Percentiles rank a stretch among this genome's conserved stretches.
These are phyloP conservation scores for Acromyrmex heyeri DNA, from an alignment of 1,140 invertebrate species.

Conservation along the genomic window DNA sequence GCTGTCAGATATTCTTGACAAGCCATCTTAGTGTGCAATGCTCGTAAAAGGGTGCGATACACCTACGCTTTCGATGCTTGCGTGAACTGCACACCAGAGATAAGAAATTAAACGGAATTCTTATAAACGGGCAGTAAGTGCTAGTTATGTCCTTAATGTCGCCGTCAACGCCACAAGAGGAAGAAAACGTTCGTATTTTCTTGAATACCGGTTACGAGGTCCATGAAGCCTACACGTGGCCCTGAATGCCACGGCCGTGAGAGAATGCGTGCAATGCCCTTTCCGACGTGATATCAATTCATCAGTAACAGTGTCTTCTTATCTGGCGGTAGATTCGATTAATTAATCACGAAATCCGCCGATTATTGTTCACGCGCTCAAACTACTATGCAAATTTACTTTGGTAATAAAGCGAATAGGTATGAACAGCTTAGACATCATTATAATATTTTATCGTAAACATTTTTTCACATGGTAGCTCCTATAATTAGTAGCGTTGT, in stretches of 20 bases:
- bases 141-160: neutral
- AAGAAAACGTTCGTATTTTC: neutral
- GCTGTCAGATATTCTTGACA: slow-evolving; percentile 47
- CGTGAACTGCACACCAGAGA: neutral
- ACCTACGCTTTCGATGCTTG: slow-evolving; percentile 12
- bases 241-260: slow-evolving; percentile 12
- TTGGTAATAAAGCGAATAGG: neutral
- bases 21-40: slow-evolving; percentile 24
- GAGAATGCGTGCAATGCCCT: slow-evolving; percentile 45
- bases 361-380: neutral
- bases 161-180: neutral
- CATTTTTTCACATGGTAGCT: neutral
- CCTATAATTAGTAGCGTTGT: neutral
- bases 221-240: neutral
- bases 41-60: slow-evolving; percentile 54
- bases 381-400: slow-evolving; percentile 21
- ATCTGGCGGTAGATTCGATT: slow-evolving; percentile 9
- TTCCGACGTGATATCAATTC: slow-evolving; percentile 30
- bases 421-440: neutral
- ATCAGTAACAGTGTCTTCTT: slow-evolving; percentile 42
- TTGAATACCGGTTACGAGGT: slow-evolving; percentile 8
- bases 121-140: slow-evolving; percentile 24
- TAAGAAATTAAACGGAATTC: slow-evolving; percentile 49
- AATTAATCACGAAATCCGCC: slow-evolving; percentile 19
- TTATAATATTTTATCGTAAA: neutral